Evolutionary conservation across 2,888 invertebrate genomes (phyloP), one percentile per base, ranked within the genome.

Genomic region (Steinernema carpocapsae): DNA sequence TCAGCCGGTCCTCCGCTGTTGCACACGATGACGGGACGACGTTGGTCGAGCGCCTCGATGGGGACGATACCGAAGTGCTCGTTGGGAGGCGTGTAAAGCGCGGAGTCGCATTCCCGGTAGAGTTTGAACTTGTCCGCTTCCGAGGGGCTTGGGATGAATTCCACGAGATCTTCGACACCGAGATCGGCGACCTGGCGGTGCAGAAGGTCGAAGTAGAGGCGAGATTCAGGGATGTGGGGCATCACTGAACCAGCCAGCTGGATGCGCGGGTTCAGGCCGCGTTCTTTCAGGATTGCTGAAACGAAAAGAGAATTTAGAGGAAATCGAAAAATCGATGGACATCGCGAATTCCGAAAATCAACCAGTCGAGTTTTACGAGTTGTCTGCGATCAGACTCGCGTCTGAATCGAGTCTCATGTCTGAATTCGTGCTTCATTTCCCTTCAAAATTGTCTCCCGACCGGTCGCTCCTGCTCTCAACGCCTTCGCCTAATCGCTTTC

Each of bases 21-120:
- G 0, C 94, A 93, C 0, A 97, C 99, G 81, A 99, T 92, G 0
- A 99, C 96, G 7, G 99, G 96, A 86, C 94, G 94, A 4, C 92
- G 90, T 88, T 92, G 92, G 87, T 94, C 94, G 95, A 99, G 97
- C 0, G 97, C 97, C 90, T 99, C 99, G 74, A 99, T 90, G 0
- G 99, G 99, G 12, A 99, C 99, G 84, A 99, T 99, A 6, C 99
- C 99, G 90, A 99, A 99, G 89, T 99, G 99, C 88, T 99, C 99
- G 88, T 94, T 94, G 1, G 93, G 92, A 0, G 99, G 99, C 14
- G 99, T 99, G 87, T 99, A 99, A 29, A 99, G 79, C 1, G 89
- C 86, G 74, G 89, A 88, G 45, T 88, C 88, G 76, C 88, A 86
- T 45, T 87, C 76, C 2, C 85, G 79, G 37, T 90, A 86, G 52